Conservation (phyloP, 2,797 vertebrate species). For the Babyrousa celebensis region DNA sequence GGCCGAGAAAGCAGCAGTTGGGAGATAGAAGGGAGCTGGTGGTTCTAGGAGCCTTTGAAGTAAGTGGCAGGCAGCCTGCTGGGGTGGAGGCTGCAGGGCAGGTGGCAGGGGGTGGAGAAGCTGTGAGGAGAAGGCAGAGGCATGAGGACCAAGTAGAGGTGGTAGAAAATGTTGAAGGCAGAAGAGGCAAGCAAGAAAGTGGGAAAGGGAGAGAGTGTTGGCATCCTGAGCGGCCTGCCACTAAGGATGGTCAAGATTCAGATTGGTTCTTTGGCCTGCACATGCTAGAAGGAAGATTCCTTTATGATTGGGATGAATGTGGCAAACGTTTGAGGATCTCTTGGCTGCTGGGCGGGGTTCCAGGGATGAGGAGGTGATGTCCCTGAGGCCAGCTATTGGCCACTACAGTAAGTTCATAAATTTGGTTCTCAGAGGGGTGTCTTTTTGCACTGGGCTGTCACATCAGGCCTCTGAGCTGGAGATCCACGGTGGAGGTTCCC, state of each 20-base stretch:
- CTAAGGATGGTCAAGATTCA: not conserved
- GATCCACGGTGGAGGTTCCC: not conserved
- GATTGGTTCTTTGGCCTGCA: not conserved
- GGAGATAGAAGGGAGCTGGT: not conserved
- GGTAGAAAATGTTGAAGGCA: slow-evolving; percentile 65
- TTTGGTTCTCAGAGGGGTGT: not conserved
- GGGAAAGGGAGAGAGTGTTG: not conserved
- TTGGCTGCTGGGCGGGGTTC: not conserved
- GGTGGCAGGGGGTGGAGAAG: not conserved
- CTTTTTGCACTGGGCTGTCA: not conserved
- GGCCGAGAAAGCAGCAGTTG: not conserved
- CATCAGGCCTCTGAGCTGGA: not conserved
- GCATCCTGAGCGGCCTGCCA: not conserved
- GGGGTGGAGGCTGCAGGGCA: not conserved
- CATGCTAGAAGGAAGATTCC: not conserved
- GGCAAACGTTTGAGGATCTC: not conserved
- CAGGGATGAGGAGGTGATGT: not conserved
- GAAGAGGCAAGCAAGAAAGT: not conserved
- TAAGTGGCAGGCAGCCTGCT: slow-evolving; percentile 59
- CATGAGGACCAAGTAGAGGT: not conserved
- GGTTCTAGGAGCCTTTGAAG: not conserved
- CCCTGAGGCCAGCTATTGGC: not conserved
- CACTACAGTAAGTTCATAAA: not conserved
- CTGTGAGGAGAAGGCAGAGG: not conserved
- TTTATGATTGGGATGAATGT: not conserved